Percentiles rank a stretch among this genome's conserved stretches.
These are phyloP conservation scores for Epinephelus moara DNA, from an alignment of 2,113 vertebrate genomes.

Conservation along the genomic window DNA sequence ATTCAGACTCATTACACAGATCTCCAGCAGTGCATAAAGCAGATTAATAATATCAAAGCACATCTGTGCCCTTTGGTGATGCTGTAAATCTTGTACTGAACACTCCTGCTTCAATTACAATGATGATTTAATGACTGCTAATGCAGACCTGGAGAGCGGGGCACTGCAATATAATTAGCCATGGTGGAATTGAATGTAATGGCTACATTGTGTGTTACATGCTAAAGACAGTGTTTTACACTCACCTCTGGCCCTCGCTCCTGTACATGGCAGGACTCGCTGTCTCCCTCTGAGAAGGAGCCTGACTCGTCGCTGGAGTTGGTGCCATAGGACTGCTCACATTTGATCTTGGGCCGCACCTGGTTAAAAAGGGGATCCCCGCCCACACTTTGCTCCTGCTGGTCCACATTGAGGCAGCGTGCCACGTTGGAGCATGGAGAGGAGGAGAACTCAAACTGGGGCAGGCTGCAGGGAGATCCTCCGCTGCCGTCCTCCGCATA, in stretches of 20 bases:
- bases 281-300: slow-evolving; percentile 99
- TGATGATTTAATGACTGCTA: slow-evolving; percentile 68
- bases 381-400: slow-evolving; percentile 90
- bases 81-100: slow-evolving; percentile 61
- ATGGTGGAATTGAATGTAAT: slow-evolving; percentile 36
- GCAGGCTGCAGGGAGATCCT: slow-evolving; percentile 97
- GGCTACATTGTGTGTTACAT: slow-evolving; percentile 33
- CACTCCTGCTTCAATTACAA: slow-evolving; percentile 64
- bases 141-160: slow-evolving; percentile 62
- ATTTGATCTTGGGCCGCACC: slow-evolving; percentile 97
- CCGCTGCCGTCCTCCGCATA: slow-evolving; percentile 97
- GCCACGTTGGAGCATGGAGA: slow-evolving; percentile 96
- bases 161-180: slow-evolving; percentile 59
- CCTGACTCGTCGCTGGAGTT: slow-evolving; percentile 99
- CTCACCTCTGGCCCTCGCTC: slow-evolving; percentile 97
- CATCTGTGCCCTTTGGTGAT: slow-evolving; percentile 65
- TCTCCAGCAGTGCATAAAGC: slow-evolving; percentile 58
- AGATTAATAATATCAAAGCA: slow-evolving; percentile 77
- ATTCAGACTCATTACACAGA: slow-evolving; percentile 63
- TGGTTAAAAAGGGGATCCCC: slow-evolving; percentile 91
- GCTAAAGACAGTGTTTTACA: slow-evolving; percentile 36
- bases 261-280: slow-evolving; percentile 96
- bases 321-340: slow-evolving; percentile 98
- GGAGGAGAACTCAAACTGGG: slow-evolving; percentile 97
- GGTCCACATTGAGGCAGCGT: slow-evolving; percentile 91